Evolutionary conservation across 2,113 vertebrate genomes (phyloP).

Genomic region (Chaetops frenatus): DNA sequence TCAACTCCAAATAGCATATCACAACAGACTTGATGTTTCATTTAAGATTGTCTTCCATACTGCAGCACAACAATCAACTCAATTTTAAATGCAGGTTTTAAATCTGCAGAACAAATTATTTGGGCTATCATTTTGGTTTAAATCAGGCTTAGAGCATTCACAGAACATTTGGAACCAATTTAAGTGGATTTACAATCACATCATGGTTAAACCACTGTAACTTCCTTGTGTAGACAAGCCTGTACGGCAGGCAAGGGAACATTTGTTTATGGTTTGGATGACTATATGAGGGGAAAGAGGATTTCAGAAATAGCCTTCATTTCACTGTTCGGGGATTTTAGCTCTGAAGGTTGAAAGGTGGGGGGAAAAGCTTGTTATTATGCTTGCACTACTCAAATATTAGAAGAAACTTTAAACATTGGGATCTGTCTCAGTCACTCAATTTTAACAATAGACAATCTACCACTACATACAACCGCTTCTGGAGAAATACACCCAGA

Average conservation of each 20-base stretch:
- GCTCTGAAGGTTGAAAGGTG: not conserved
- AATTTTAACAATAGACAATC: not conserved
- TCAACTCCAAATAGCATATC: not conserved
- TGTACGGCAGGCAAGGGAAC: not conserved
- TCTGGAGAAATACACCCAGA: not conserved
- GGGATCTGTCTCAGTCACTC: not conserved
- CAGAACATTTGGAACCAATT: constrained; percentile 57
- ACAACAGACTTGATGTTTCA: not conserved
- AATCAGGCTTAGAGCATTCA: constrained; percentile 12
- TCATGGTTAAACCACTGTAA: constrained; percentile 32
- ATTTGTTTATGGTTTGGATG: constrained; percentile 35
- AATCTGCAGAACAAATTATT: not conserved
- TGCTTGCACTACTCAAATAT: not conserved
- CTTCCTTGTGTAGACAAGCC: constrained; percentile 4
- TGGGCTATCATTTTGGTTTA: not conserved
- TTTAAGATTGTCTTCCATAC: not conserved
- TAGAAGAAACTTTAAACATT: not conserved
- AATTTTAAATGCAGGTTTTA: not conserved
- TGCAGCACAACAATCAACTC: not conserved
- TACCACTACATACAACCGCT: not conserved
- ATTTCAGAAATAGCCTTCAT: constrained; percentile 4
- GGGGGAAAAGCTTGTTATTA: not conserved
- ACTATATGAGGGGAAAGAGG: not conserved
- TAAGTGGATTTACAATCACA: constrained; percentile 44
- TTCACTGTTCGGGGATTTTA: constrained; percentile 10